Conservation (phyloP, 2,888 invertebrate genomes). For the Chrysopilus asiliformis region DNA sequence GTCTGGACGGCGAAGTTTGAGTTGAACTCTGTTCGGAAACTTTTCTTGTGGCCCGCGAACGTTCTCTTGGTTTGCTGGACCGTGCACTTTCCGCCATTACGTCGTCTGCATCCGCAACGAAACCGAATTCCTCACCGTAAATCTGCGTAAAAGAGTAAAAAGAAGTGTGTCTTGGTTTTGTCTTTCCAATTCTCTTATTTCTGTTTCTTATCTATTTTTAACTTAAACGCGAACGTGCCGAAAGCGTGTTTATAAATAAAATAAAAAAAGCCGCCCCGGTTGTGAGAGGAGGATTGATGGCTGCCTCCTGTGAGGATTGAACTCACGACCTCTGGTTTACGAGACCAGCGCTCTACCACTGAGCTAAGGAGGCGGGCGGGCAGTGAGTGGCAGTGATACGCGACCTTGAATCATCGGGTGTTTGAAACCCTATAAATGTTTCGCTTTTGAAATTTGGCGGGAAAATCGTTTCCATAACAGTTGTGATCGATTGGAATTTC, state of each 20-base stretch:
- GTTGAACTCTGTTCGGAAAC: conserved; percentile 70
- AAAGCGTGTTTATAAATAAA: not conserved
- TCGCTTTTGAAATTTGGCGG: too few species aligned
- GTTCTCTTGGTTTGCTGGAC: conserved; percentile 26
- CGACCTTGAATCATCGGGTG: not conserved
- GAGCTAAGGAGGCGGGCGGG: conserved; percentile 14
- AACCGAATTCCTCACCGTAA: conserved; percentile 77
- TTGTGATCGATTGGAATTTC: too few species aligned
- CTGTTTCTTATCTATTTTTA: too few species aligned
- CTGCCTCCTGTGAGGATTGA: conserved; percentile 16
- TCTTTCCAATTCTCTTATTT: conserved; percentile 4
- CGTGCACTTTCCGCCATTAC: conserved; percentile 37
- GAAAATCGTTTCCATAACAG: too few species aligned
- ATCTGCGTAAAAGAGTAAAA: conserved; percentile 38
- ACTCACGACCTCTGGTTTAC: conserved; percentile 17
- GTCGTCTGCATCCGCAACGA: conserved; percentile 43
- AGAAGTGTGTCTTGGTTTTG: too few species aligned
- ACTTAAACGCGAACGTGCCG: too few species aligned
- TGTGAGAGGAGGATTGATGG: too few species aligned
- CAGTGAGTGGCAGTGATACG: not conserved
- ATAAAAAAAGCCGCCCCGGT: conserved; percentile 1
- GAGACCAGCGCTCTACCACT: conserved; percentile 17
- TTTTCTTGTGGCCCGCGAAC: conserved; percentile 45
- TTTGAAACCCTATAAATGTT: too few species aligned
- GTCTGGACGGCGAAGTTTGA: conserved; percentile 60